Percentiles rank a stretch among this genome's conserved stretches.
These are phyloP conservation scores for Notocelia uddmanniana DNA, from an alignment of 2,888 invertebrate species.

Conservation along the genomic window DNA sequence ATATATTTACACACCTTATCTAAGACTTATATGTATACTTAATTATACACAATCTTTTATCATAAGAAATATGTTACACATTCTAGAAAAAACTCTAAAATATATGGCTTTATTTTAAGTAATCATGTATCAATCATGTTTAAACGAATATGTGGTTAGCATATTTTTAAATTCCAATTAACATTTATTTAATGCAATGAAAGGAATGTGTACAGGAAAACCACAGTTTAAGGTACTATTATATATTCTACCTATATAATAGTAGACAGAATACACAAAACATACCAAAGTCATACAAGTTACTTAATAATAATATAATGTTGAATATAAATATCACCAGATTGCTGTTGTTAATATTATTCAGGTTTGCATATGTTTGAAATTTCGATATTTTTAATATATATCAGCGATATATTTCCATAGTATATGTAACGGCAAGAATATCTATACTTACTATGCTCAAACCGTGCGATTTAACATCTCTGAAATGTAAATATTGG, in stretches of 20 bases:
- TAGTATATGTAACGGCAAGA: neutral
- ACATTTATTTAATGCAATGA: neutral
- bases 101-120: neutral
- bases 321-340: neutral
- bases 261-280: neutral
- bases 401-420: too few species aligned
- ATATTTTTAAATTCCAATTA: neutral
- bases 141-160: neutral
- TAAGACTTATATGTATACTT: neutral
- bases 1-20: neutral
- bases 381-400: too few species aligned
- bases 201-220: neutral
- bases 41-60: neutral
- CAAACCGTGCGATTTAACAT: neutral
- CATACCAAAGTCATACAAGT: neutral
- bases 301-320: neutral
- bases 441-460: neutral
- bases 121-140: neutral
- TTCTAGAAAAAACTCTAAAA: neutral
- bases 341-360: neutral
- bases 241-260: neutral
- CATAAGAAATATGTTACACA: neutral
- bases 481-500: neutral
- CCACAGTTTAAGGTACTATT: neutral
- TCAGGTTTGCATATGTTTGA: neutral